Conservation (phyloP, 37 sponge, comb jelly and placozoan species). For the Oscarella lobularis region DNA sequence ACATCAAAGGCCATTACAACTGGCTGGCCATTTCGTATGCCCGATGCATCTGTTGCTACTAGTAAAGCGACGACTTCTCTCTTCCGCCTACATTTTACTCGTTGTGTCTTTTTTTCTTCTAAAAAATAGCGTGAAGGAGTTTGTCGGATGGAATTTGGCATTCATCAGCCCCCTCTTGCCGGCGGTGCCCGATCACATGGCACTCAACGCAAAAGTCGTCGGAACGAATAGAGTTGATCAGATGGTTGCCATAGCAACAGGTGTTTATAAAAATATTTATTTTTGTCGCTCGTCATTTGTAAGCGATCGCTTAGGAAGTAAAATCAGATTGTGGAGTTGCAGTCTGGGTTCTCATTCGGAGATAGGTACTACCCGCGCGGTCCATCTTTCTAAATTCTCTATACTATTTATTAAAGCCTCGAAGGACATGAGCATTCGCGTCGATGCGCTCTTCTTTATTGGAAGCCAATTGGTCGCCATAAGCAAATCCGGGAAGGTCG, state of each 20-base stretch:
- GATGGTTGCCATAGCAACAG: constrained; percentile 21
- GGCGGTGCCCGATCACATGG: constrained; percentile 49
- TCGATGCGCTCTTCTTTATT: constrained; percentile 91
- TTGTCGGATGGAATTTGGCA: constrained; percentile 65
- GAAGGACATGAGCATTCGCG: constrained; percentile 77
- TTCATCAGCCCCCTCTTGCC: constrained; percentile 69
- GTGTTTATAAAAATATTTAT: too few species aligned
- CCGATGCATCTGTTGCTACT: constrained; percentile 53
- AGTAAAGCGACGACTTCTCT: not conserved
- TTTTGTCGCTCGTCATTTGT: too few species aligned
- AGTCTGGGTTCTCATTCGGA: constrained; percentile 16
- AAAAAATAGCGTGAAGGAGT: constrained; percentile 39
- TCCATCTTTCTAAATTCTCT: too few species aligned
- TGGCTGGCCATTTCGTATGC: constrained; percentile 68
- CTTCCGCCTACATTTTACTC: not conserved
- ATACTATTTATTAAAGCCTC: too few species aligned
- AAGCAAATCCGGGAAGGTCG: constrained; percentile 82
- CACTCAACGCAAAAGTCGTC: constrained; percentile 39
- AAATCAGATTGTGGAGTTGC: constrained; percentile 66
- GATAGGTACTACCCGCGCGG: not conserved
- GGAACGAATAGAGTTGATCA: constrained; percentile 7
- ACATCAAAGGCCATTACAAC: constrained; percentile 67
- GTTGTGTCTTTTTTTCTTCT: not conserved
- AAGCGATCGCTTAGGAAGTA: constrained; percentile 35
- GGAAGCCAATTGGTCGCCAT: constrained; percentile 83